Percentiles rank a stretch among this genome's conserved stretches.
Evolutionary conservation across 2,797 vertebrate genomes (phyloP).

Genomic region (Peromyscus eremicus): DNA sequence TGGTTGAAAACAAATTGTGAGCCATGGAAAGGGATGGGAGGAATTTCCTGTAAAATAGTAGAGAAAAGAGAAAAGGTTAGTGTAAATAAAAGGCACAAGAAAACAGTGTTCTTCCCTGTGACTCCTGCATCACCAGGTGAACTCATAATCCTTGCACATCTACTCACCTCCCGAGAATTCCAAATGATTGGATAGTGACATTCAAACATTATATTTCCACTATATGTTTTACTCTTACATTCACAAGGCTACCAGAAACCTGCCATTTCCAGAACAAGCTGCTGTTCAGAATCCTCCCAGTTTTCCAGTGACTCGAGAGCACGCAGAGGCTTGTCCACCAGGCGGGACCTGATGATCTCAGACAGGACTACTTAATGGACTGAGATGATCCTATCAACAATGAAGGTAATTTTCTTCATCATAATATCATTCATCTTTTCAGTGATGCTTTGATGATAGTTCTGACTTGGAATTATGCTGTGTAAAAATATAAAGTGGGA

Average conservation of each 20-base stretch:
- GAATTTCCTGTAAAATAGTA: background rate
- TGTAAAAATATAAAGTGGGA: background rate
- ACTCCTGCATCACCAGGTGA: constrained; percentile 34
- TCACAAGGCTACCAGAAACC: background rate
- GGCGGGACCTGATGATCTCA: background rate
- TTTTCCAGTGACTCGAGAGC: background rate
- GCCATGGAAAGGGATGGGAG: background rate
- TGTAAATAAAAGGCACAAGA: constrained; percentile 43
- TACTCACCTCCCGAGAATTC: background rate
- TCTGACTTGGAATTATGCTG: constrained; percentile 33
- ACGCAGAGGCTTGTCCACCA: background rate
- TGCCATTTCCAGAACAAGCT: background rate
- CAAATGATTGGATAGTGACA: background rate
- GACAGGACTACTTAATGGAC: background rate
- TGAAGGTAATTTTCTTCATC: constrained; percentile 28
- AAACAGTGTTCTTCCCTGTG: constrained; percentile 32
- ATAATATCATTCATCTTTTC: constrained; percentile 8
- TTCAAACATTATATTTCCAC: constrained; percentile 17
- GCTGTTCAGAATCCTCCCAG: background rate
- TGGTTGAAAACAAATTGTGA: background rate
- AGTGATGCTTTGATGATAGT: constrained; percentile 22
- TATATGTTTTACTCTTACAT: background rate
- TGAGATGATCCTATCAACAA: constrained; percentile 21
- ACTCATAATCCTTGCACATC: constrained; percentile 24
- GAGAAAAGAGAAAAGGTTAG: constrained; percentile 27